Conservation (phyloP, 2,888 invertebrate genomes). For the Entomobrya multifasciata region DNA sequence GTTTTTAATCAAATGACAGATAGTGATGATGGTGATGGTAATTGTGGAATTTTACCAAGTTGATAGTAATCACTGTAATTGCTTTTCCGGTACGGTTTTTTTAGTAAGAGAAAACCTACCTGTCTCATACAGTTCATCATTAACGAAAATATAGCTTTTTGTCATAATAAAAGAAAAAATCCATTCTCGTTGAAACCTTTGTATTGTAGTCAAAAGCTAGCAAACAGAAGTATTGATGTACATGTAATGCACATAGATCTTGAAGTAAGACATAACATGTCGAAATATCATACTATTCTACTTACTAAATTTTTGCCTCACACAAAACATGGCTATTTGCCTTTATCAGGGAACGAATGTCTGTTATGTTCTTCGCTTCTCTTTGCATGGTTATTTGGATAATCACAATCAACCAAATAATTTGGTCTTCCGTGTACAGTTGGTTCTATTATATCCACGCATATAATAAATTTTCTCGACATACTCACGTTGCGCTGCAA, state of each 20-base stretch:
- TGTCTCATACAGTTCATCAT: conserved; percentile 30
- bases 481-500: neutral
- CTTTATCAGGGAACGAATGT: neutral
- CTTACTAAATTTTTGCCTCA: too few species aligned
- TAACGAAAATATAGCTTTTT: conserved; percentile 14
- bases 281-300: too few species aligned
- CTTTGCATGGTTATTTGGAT: too few species aligned
- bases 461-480: neutral
- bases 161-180: neutral
- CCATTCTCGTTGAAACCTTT: neutral
- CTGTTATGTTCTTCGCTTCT: conserved; percentile 5
- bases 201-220: neutral
- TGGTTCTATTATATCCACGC: neutral
- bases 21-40: neutral
- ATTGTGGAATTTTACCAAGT: conserved; percentile 55
- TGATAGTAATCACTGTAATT: conserved; percentile 47
- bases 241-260: too few species aligned
- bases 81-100: conserved; percentile 48
- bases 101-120: neutral
- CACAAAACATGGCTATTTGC: too few species aligned
- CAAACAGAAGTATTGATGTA: too few species aligned
- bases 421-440: neutral
- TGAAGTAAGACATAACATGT: too few species aligned
- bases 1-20: neutral
- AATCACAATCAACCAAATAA: conserved; percentile 14